A percentile compares a stretch with the other conserved stretches of the same genome.
Evolutionary conservation across 2,113 vertebrate genomes (phyloP).

Genomic region (Xenopus tropicalis): UCB_Xtro_10.0 CM004446.2:118428501-118429000

Average conservation of each 20-base stretch:
- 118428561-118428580: slow-evolving; percentile 63
- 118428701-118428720: slow-evolving; percentile 47
- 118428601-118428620: slow-evolving; percentile 60
- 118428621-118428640: slow-evolving; percentile 62
- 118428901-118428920: too few relatives aligned
- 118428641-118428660: slow-evolving; percentile 58
- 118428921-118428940: too few relatives aligned
- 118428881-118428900: too few relatives aligned
- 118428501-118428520: slow-evolving; percentile 3
- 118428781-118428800: not conserved
- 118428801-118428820: not conserved
- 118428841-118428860: too few relatives aligned
- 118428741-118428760: slow-evolving; percentile 4
- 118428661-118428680: slow-evolving; percentile 60
- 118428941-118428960: too few relatives aligned
- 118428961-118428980: too few relatives aligned
- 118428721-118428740: not conserved
- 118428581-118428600: slow-evolving; percentile 54
- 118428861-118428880: too few relatives aligned
- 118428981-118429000: too few relatives aligned
- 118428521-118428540: slow-evolving; percentile 22
- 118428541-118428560: slow-evolving; percentile 46
- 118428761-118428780: not conserved
- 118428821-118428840: too few relatives aligned
- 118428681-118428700: slow-evolving; percentile 52